These are phyloP conservation scores for Acanthosepion esculentum DNA, from an alignment of 2,888 invertebrate genomes.

Conservation along the genomic window DNA sequence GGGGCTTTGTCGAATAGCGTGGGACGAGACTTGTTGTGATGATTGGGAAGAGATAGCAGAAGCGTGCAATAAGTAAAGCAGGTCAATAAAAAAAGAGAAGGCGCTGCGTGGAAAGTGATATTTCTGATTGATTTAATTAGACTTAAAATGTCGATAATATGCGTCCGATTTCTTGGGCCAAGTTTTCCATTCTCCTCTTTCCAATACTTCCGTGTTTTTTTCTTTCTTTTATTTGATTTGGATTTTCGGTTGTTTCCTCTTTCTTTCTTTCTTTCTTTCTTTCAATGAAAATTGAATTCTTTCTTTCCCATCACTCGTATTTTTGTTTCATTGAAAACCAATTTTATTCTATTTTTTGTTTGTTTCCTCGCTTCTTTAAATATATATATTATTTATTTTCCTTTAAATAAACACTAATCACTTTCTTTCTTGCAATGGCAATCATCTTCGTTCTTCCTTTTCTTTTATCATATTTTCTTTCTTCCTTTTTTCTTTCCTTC, in stretches of 20 bases:
- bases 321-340: no score
- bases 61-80: not conserved
- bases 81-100: not conserved
- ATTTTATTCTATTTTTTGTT: no score
- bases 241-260: not conserved
- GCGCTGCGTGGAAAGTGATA: not conserved
- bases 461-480: no score
- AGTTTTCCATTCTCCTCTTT: no score
- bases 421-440: no score
- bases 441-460: no score
- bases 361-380: no score
- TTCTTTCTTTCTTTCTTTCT: not conserved
- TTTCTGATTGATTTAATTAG: not conserved
- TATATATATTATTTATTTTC: no score
- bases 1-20: not conserved
- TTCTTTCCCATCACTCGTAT: no score
- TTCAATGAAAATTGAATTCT: no score
- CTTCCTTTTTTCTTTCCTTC: no score
- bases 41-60: not conserved
- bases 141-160: not conserved
- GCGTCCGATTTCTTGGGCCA: not conserved
- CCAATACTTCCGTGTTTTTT: not conserved
- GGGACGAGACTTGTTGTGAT: not conserved
- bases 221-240: not conserved
- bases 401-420: no score